These are phyloP conservation scores for Rattus rattus DNA, from an alignment of 2,113 vertebrate genomes.

Conservation along the genomic window DNA sequence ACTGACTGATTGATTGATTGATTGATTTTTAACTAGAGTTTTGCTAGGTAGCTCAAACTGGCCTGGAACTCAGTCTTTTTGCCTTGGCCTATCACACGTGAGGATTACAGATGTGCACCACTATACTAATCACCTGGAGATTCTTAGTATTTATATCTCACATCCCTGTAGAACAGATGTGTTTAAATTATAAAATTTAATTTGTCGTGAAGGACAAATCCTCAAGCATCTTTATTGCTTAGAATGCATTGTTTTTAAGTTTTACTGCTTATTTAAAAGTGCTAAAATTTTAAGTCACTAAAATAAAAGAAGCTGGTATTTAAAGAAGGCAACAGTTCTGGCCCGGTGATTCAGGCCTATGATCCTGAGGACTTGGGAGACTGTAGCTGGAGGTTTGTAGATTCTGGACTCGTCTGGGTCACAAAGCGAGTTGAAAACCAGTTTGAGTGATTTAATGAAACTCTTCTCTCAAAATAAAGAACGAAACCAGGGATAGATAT, in stretches of 20 bases:
- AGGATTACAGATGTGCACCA: background rate
- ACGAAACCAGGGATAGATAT: no score
- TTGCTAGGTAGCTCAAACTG: background rate
- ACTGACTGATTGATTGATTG: background rate
- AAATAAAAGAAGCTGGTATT: conserved; percentile 5
- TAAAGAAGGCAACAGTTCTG: background rate
- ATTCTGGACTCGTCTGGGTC: background rate
- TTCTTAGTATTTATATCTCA: conserved; percentile 17
- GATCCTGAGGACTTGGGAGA: background rate
- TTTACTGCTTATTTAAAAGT: background rate
- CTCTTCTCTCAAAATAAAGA: background rate
- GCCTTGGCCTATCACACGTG: background rate
- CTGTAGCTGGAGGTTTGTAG: background rate
- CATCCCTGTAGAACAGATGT: background rate
- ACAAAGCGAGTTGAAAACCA: background rate
- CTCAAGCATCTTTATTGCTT: background rate
- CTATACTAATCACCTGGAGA: background rate
- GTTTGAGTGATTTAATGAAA: no score
- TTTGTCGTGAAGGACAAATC: background rate
- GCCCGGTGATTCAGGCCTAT: background rate
- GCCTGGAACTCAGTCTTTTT: background rate
- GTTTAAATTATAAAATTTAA: background rate
- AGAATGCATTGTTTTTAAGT: background rate
- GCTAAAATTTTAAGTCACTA: conserved; percentile 19
- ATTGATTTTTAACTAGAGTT: background rate